Evolutionary conservation across 2,113 vertebrate genomes (phyloP), one percentile per base, ranked within the genome.

Genomic region (Silurus meridionalis): DNA sequence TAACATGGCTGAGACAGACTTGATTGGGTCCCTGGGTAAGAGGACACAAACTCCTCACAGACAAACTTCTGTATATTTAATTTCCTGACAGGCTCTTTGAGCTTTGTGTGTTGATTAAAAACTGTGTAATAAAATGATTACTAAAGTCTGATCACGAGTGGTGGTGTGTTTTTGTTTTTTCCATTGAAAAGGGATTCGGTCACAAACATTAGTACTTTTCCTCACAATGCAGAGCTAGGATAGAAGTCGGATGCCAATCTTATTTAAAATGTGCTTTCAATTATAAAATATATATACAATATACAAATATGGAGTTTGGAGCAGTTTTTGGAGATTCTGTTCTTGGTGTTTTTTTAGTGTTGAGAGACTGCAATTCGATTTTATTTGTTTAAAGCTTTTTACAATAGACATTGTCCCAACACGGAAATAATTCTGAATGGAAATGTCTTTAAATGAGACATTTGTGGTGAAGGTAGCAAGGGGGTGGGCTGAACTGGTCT

Each of bases 41-140:
- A 97, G 97, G 97, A 96, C 96, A 94, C 95, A 95, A 97, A 96
- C 95, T 97, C 93, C 93, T 96, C 96, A 97, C 96, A 96, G 95
- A 97, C 94, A 95, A 97, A 95, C 96, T 97, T 97, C 96, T 98
- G 97, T 98, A 98, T 99, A 98, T 98, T 99, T 97, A 98, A 99
- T 97, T 97, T 98, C 97, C 97, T 96, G 97, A 90, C 94, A 95
- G 97, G 97, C 97, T 98, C 97, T 93, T 97, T 97, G 97, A 97
- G 98, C 97, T 97, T 95, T 97, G 97, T 99, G 98, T 97, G 97
- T 97, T 98, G 96, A 98, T 98, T 98, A 98, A 90, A 37, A 98
- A 98, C 97, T 98, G 97, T 98, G 97, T 98, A 98, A 99, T 98
- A 99, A 99, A 96, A 97, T 96, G 95, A 96, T 97, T 96, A 96